phyloP scores from a whole-genome alignment of 2,888 invertebrate genomes.

The Ypsolopha sequella region DNA sequence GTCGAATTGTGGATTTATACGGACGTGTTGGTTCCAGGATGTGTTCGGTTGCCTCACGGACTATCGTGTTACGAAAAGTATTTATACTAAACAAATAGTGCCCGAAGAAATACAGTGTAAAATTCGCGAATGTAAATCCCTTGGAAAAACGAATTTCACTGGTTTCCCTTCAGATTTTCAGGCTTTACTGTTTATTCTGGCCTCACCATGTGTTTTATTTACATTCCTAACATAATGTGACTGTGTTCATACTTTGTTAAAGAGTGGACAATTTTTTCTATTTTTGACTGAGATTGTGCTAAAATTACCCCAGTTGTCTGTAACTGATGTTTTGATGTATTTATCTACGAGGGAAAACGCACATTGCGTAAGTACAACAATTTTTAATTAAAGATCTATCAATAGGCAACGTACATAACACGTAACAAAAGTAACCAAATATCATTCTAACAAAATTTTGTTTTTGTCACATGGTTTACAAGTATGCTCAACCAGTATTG shows the following conservation, averaged over 20 bases:
- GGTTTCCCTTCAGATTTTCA: constrained; percentile 37
- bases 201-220: constrained; percentile 24
- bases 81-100: constrained; percentile 20
- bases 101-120: constrained; percentile 21
- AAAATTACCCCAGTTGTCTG: constrained; percentile 36
- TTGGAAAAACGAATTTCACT: constrained; percentile 12
- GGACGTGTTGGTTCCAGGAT: constrained; percentile 40
- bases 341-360: not conserved
- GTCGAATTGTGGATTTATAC: constrained; percentile 44
- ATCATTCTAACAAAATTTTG: too few species aligned
- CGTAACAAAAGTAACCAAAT: too few species aligned
- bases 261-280: constrained; percentile 41
- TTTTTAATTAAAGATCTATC: too few species aligned
- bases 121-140: constrained; percentile 18
- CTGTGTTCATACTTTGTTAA: constrained; percentile 25
- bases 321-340: not conserved
- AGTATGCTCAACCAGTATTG: too few species aligned
- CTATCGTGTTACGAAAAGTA: constrained; percentile 23
- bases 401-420: too few species aligned
- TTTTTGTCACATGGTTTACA: too few species aligned
- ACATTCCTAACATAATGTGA: constrained; percentile 38
- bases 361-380: constrained; percentile 1
- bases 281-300: constrained; percentile 53
- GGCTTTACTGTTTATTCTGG: constrained; percentile 18
- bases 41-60: constrained; percentile 30